Conservation (phyloP, 92 coral and sea anemone species). For the Palythoa caribaeorum region DNA sequence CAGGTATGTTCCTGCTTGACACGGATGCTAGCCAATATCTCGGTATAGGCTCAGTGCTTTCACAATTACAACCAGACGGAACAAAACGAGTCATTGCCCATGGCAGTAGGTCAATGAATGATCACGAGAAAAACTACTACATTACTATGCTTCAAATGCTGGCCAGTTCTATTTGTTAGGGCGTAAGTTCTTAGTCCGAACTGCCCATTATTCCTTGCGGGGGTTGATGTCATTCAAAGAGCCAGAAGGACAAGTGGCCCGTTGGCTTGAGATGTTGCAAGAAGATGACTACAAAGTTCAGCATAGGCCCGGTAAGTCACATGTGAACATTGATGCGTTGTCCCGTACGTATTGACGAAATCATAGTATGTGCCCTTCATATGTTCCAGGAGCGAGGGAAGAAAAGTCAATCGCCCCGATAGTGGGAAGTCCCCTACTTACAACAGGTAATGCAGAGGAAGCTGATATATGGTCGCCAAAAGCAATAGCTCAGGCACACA, state of each 20-base stretch:
- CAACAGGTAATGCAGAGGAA: no score
- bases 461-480: no score
- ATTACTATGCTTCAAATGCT: conserved; percentile 57
- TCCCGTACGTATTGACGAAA: conserved; percentile 62
- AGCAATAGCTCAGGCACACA: no score
- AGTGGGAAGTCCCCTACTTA: neutral
- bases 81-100: conserved; percentile 56
- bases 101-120: conserved; percentile 63
- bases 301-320: conserved; percentile 58
- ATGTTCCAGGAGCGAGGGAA: neutral
- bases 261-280: conserved; percentile 54
- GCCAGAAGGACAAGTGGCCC: conserved; percentile 55
- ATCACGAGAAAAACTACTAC: conserved; percentile 72
- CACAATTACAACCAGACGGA: conserved; percentile 62
- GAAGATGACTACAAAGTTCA: conserved; percentile 54
- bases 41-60: conserved; percentile 59
- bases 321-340: conserved; percentile 66
- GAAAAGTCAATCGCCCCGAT: neutral
- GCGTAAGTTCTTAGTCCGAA: conserved; percentile 44
- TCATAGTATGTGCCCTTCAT: conserved; percentile 62
- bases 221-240: conserved; percentile 47
- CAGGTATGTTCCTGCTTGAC: conserved; percentile 60
- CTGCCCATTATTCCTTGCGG: conserved; percentile 49
- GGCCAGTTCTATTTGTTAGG: conserved; percentile 38
- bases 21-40: conserved; percentile 59